These are phyloP conservation scores for Phengaris alcon DNA, from an alignment of 2,888 invertebrate genomes.

Conservation along the genomic window DNA sequence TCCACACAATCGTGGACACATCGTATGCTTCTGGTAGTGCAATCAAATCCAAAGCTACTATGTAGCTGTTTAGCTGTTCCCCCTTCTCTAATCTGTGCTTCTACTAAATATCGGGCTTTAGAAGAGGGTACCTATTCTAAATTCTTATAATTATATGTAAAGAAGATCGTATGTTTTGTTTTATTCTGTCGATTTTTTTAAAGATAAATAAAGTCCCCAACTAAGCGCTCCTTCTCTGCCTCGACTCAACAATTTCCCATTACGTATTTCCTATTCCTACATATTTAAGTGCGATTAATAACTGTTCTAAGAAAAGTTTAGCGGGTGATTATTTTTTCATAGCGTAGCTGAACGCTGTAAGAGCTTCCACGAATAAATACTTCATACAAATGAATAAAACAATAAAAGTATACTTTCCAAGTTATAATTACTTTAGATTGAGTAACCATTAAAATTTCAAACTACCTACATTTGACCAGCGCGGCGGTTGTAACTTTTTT, in stretches of 20 bases:
- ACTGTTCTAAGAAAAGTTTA: no score
- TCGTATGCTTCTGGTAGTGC: no score
- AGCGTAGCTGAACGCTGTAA: background rate
- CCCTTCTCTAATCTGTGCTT: no score
- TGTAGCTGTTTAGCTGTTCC: no score
- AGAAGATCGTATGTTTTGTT: no score
- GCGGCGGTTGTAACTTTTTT: background rate
- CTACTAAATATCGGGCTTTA: no score
- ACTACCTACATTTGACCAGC: background rate
- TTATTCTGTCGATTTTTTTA: background rate
- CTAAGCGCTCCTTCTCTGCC: background rate
- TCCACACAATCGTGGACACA: no score
- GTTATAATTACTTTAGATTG: constrained; percentile 28
- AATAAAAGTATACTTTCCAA: constrained; percentile 13
- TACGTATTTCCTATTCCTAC: background rate
- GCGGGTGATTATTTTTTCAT: constrained; percentile 14
- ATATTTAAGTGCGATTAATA: constrained; percentile 1
- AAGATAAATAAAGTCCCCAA: background rate
- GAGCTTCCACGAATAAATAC: background rate
- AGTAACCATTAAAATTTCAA: constrained; percentile 26
- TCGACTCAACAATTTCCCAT: background rate
- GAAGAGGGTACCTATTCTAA: no score
- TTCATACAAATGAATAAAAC: constrained; percentile 21
- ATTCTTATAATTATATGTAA: no score
- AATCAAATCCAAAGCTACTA: no score